Evolutionary conservation across 2,113 vertebrate genomes (phyloP).

Genomic region (Tachysurus vachellii): DNA sequence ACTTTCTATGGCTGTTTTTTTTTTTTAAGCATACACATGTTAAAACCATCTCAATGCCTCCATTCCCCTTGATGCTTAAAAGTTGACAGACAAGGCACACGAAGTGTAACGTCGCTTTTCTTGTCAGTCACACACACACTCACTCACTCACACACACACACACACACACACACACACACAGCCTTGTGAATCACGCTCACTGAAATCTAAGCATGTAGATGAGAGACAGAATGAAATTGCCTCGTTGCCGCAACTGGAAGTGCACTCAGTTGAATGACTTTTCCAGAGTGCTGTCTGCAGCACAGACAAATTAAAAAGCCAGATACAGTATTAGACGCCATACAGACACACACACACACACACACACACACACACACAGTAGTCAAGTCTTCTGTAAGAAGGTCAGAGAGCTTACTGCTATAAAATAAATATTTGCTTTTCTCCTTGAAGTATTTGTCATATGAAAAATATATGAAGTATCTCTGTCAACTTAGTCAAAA

Average conservation of each 20-base stretch:
- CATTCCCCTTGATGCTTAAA: conserved; percentile 53
- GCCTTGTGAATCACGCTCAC: conserved; percentile 37
- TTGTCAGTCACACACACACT: conserved; percentile 47
- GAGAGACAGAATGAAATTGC: conserved; percentile 63
- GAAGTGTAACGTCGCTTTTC: conserved; percentile 57
- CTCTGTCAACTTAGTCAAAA: not conserved
- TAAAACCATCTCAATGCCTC: conserved; percentile 62
- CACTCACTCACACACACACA: not conserved
- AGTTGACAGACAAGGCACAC: conserved; percentile 59
- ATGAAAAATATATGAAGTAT: conserved; percentile 22
- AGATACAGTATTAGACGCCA: conserved; percentile 53
- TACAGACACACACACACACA: conserved; percentile 37
- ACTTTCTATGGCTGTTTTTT: conserved; percentile 42
- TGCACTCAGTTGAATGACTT: conserved; percentile 63
- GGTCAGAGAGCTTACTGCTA: conserved; percentile 16
- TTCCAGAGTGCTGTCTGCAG: conserved; percentile 56
- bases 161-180: conserved; percentile 26
- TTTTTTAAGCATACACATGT: conserved; percentile 65
- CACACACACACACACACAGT: conserved; percentile 8
- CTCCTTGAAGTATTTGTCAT: not conserved
- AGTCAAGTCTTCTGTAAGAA: conserved; percentile 28
- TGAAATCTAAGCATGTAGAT: conserved; percentile 60
- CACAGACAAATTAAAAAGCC: conserved; percentile 53
- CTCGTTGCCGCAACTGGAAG: conserved; percentile 71
- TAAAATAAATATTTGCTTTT: conserved; percentile 36